Percentiles rank a stretch among this genome's conserved stretches.
phyloP scores from a whole-genome alignment of 2,888 invertebrate genomes.

The Latrodectus hesperus region DNA sequence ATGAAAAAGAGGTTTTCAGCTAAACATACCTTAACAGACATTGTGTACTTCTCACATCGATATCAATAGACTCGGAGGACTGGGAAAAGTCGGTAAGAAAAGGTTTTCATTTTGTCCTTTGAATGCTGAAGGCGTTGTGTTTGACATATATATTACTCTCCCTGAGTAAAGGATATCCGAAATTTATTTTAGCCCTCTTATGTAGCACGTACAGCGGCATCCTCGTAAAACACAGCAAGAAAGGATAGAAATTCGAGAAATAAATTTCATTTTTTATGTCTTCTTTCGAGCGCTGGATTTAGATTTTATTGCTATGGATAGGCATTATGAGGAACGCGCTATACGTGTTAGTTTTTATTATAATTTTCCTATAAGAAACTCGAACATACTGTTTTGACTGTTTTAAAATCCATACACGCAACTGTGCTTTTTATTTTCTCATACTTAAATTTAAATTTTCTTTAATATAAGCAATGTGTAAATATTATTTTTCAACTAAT shows the following conservation, averaged over 20 bases:
- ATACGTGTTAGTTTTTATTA: slow-evolving; percentile 55
- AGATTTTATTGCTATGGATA: slow-evolving; percentile 59
- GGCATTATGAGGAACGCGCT: slow-evolving; percentile 46
- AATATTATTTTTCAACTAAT: no score
- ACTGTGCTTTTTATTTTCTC: no score
- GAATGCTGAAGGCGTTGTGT: slow-evolving; percentile 43
- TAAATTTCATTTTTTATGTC: slow-evolving; percentile 65
- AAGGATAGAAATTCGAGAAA: slow-evolving; percentile 49
- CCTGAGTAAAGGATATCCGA: slow-evolving; percentile 36
- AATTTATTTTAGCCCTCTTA: slow-evolving; percentile 51
- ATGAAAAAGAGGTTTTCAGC: no score
- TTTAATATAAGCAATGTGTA: no score
- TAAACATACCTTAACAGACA: no score
- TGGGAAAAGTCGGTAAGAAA: no score
- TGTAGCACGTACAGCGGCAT: slow-evolving; percentile 46
- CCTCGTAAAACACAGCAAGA: slow-evolving; percentile 54
- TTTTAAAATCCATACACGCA: no score
- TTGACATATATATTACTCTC: slow-evolving; percentile 54
- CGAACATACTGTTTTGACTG: no score
- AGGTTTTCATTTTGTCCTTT: no score
- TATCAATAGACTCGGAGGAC: no score
- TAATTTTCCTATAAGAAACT: not conserved
- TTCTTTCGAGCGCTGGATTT: slow-evolving; percentile 51
- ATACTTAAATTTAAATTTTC: no score
- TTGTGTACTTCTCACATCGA: no score